Base-by-base conservation (phyloP, 2,113 vertebrate genomes). In the Pristiophorus japonicus region DNA sequence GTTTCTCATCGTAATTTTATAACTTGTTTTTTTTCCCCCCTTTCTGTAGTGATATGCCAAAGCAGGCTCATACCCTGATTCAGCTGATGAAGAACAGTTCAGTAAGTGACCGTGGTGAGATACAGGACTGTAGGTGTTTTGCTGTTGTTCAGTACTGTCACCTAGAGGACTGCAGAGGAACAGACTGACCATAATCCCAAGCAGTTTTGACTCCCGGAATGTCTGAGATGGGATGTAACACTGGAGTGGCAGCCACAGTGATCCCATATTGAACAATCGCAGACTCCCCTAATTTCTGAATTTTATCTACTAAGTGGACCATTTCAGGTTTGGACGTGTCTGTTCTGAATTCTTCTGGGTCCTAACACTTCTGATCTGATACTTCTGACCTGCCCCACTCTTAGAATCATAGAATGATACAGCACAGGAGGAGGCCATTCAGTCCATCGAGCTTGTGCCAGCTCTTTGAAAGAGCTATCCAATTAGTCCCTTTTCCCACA, bases 11-110 rank as follows among this genome's bases (percentile, higher is more conserved):
- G 34, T 63, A 5, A 92, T 65, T 92, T 92, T 38, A 42, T 47
- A 30, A 22, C 12, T 47, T 88, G 62, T 47, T 1, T 95, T 42
- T 55, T 30, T 51, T 51, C 4, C 51, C 51, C 2, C 65, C 45
- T 95, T 47, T 96, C 67, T 75, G 55, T 96, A 99, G 99, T 20
- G 97, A 97, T 95, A 97, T 99, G 97, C 97, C 98, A 16, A 96
- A 65, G 20, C 99, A 99, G 97, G 97, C 98, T 81, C 96, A 0
- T 73, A 95, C 85, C 34, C 96, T 99, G 78, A 97, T 99, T 96
- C 96, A 98, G 4, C 96, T 95, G 78, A 98, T 99, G 97, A 99
- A 97, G 96, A 97, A 95, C 24, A 98, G 97, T 95, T 42, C 96
- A 0, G 98, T 99, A 96, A 98, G 98, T 98, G 66, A 16, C n/a